Evolutionary conservation across 2,113 vertebrate genomes (phyloP), one percentile per base, ranked within the genome.

Genomic region (Phylloscopus trochilus): DNA sequence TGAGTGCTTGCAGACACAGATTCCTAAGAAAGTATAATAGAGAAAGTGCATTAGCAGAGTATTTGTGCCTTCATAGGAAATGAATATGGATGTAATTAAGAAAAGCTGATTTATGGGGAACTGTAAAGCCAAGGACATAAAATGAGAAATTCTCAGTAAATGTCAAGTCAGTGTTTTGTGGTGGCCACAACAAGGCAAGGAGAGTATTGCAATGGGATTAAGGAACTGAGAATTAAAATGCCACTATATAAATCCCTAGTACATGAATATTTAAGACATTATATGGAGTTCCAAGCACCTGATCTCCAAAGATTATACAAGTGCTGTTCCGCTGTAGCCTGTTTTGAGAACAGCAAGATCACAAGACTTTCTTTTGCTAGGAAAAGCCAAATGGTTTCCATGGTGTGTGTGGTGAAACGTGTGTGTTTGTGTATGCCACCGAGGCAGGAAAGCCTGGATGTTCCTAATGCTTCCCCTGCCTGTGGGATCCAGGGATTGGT

Each of bases 1-100:
- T 80, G 88, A 96, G 82, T 86, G 88, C 79, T 86, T 73, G 90
- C 93, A 95, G 92, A 78, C 92, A 75, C 62, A 89, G 70, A 90
- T 84, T 87, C 78, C 82, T 87, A 23, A 77, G 73, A 51, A 95
- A 92, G 53, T 68, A 41, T 60, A 93, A 94, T n/a, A 85, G 59
- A 77, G 84, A 86, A 95, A 96, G 70, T 91, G 64, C 90, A 93
- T 96, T 95, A 90, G 75, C 70, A 59, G 69, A 60, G 77, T 89
- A 79, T 90, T 96, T 96, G 82, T 96, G 85, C 92, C 79, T 94
- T 79, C 87, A 11, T 44, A 69, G 95, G 84, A 95, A 90, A 95
- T 95, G 82, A 90, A 93, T 96, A 96, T 85, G 93, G 93, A 91
- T 94, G 78, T 90, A 91, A 95, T 95, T 95, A 94, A 96, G 84